phyloP scores from a whole-genome alignment of 2,888 invertebrate genomes.

The Caenorhabditis drosophilae region DNA sequence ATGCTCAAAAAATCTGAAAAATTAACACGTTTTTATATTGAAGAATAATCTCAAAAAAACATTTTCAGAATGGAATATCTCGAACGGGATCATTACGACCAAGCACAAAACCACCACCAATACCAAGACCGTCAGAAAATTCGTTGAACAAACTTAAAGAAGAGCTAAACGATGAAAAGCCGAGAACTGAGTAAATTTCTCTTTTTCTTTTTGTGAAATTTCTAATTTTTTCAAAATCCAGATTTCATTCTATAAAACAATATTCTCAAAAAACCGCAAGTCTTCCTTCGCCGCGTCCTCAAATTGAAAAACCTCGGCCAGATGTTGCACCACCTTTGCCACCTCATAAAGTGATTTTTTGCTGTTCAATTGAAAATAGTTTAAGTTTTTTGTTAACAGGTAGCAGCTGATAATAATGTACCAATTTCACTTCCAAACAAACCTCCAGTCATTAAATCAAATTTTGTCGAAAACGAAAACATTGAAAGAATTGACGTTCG shows the following conservation, averaged over 20 bases:
- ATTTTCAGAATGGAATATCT: slow-evolving; percentile 14
- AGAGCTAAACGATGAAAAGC: slow-evolving; percentile 21
- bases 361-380: background rate
- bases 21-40: no score
- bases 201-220: background rate
- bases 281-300: no score
- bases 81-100: slow-evolving; percentile 26
- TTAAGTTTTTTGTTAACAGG: slow-evolving; percentile 14
- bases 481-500: slow-evolving; percentile 22
- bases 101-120: slow-evolving; percentile 28
- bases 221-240: slow-evolving; percentile 8
- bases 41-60: no score
- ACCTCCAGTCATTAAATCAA: slow-evolving; percentile 11
- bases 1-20: no score
- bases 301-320: slow-evolving; percentile 42
- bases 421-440: slow-evolving; percentile 28
- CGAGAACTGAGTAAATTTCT: slow-evolving; percentile 16
- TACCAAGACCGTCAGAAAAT: slow-evolving; percentile 30
- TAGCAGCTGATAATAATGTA: slow-evolving; percentile 15
- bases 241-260: slow-evolving; percentile 19
- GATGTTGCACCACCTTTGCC: slow-evolving; percentile 44
- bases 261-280: slow-evolving; percentile 11
- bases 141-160: slow-evolving; percentile 23
- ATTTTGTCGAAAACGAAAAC: background rate
- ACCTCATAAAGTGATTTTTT: slow-evolving; percentile 17